Conservation (phyloP, 2,113 vertebrate species). For the Chloroceryle aenea region DNA sequence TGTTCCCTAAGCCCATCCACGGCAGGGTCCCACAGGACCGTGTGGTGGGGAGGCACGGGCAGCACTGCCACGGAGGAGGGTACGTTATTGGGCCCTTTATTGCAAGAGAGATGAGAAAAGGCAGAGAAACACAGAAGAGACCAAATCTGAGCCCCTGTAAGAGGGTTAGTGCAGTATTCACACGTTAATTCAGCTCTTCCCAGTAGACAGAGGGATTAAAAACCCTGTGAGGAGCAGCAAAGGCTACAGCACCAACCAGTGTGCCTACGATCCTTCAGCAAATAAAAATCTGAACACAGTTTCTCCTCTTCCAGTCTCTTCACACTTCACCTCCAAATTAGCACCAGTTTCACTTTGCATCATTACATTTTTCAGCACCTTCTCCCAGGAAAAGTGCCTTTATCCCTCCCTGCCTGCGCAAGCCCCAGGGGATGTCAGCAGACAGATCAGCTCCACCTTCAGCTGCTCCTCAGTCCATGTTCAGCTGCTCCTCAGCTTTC, state of each 20-base stretch:
- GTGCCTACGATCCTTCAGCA: not conserved
- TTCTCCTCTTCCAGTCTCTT: not conserved
- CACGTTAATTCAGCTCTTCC: not conserved
- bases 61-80: not conserved
- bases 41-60: not conserved
- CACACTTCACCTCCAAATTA: conserved; percentile 28
- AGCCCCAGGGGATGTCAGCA: not conserved
- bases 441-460: fast-evolving
- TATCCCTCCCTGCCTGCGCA: not conserved
- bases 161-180: not conserved
- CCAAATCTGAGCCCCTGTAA: not conserved
- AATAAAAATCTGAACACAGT: not conserved
- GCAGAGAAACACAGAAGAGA: not conserved
- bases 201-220: not conserved
- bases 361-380: not conserved
- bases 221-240: not conserved
- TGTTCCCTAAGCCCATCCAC: not conserved
- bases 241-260: not conserved
- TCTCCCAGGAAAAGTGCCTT: not conserved
- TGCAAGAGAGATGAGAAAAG: not conserved
- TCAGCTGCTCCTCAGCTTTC: fast-evolving
- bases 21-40: not conserved
- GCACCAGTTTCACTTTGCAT: not conserved
- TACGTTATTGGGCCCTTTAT: not conserved
- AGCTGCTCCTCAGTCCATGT: not conserved